A percentile compares a stretch with the other conserved stretches of the same genome.
Evolutionary conservation across 2,113 vertebrate species (phyloP).

Genomic region (Tinamus guttatus): DNA sequence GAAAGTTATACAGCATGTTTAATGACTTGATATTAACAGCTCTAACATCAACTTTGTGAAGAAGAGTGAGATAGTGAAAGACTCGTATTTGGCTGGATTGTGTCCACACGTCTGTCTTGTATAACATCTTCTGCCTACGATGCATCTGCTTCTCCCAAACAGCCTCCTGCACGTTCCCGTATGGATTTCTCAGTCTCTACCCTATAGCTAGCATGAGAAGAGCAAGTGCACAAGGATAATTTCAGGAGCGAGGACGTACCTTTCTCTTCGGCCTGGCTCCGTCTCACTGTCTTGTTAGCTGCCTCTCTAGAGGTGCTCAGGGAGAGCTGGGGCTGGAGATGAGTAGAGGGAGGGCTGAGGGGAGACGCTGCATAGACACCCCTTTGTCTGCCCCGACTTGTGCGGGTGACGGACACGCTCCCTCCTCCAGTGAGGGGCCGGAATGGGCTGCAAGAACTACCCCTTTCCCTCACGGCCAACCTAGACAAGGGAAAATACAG

Average conservation of each 20-base stretch:
- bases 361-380: conserved; percentile 58
- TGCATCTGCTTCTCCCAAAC: not conserved
- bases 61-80: not conserved
- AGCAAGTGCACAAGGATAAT: conserved; percentile 23
- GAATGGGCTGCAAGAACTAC: not conserved
- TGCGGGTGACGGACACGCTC: not conserved
- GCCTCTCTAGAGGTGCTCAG: conserved; percentile 43
- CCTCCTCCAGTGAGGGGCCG: not conserved
- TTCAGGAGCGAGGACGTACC: conserved; percentile 57
- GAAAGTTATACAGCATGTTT: not conserved
- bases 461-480: not conserved
- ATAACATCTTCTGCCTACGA: not conserved
- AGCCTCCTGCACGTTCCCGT: not conserved
- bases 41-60: not conserved
- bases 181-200: not conserved
- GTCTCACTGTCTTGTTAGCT: conserved; percentile 49
- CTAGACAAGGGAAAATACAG: not conserved
- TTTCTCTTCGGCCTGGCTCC: conserved; percentile 34
- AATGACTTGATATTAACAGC: not conserved
- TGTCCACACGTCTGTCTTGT: not conserved
- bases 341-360: conserved; percentile 47
- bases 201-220: not conserved
- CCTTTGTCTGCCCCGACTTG: conserved; percentile 69
- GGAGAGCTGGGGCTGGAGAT: conserved; percentile 29
- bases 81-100: not conserved